A percentile compares a stretch with the other conserved stretches of the same genome.
These are phyloP conservation scores for Typhlichthys subterraneus DNA, from an alignment of 2,797 vertebrate species.

Conservation along the genomic window DNA sequence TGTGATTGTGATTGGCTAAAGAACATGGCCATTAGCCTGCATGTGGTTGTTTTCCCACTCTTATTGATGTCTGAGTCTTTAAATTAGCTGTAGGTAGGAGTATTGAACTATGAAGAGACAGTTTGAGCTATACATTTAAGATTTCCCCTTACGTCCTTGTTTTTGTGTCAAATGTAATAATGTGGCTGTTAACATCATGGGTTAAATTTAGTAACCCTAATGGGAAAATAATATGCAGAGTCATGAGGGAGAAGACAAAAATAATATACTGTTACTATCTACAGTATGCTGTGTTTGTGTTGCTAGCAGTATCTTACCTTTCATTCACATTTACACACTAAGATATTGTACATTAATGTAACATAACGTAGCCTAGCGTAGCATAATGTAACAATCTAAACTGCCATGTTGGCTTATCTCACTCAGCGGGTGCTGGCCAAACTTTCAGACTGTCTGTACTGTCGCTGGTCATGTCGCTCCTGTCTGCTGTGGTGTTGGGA, in stretches of 20 bases:
- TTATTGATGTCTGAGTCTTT: too few species aligned
- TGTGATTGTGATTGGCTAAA: too few species aligned
- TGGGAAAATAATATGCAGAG: not conserved
- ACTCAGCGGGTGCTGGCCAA: constrained; percentile 84
- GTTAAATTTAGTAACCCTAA: too few species aligned
- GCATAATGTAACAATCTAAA: not conserved
- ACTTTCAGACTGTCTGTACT: constrained; percentile 84
- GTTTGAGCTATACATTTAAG: too few species aligned
- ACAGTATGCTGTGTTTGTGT: not conserved
- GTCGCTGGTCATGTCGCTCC: constrained; percentile 83
- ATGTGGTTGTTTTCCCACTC: too few species aligned
- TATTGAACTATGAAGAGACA: too few species aligned
- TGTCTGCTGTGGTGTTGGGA: constrained; percentile 87
- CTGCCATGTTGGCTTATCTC: not conserved
- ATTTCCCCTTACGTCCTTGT: too few species aligned
- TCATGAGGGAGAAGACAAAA: not conserved
- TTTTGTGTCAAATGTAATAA: too few species aligned
- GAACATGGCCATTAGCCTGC: too few species aligned
- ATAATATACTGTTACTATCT: not conserved
- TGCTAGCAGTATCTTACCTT: not conserved
- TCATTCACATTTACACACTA: not conserved
- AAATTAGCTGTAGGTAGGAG: too few species aligned
- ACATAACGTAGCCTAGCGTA: not conserved
- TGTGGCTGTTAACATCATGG: too few species aligned
- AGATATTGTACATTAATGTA: not conserved